Percentiles rank a stretch among this genome's conserved stretches.
phyloP scores from a whole-genome alignment of 2,797 vertebrate species.

The Fistularia tabacaria region DNA sequence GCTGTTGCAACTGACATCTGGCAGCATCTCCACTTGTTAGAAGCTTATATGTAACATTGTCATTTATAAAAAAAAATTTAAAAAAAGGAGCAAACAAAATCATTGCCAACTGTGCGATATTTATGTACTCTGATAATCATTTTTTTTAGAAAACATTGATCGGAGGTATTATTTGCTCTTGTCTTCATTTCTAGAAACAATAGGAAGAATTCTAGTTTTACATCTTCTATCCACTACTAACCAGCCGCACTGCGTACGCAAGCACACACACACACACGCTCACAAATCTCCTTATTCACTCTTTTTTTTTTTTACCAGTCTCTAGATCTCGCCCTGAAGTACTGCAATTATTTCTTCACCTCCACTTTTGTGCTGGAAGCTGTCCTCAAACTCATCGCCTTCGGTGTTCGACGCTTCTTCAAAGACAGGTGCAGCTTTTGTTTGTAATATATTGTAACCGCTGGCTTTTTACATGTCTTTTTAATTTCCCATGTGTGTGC shows the following conservation, averaged over 20 bases:
- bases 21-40: conserved; percentile 34
- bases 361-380: conserved; percentile 95
- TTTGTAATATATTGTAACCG: background rate
- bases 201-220: conserved; percentile 24
- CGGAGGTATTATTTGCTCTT: conserved; percentile 6
- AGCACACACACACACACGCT: conserved; percentile 10
- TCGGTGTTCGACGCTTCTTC: conserved; percentile 95
- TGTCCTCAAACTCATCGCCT: conserved; percentile 91
- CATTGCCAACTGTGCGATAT: too few species aligned
- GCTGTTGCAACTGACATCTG: conserved; percentile 62
- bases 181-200: conserved; percentile 40
- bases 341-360: conserved; percentile 99
- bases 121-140: conserved; percentile 4
- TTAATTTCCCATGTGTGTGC: too few species aligned
- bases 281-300: conserved; percentile 3
- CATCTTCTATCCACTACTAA: conserved; percentile 9
- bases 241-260: background rate
- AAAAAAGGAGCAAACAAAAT: too few species aligned
- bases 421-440: conserved; percentile 86
- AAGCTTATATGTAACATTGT: conserved; percentile 5
- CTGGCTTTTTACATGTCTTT: too few species aligned
- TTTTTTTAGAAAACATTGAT: conserved; percentile 17
- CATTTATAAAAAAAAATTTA: background rate
- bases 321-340: conserved; percentile 91
- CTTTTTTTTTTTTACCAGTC: conserved; percentile 75